Base-by-base conservation (phyloP, 2,888 invertebrate genomes). In the Napeogenes sylphis region DNA sequence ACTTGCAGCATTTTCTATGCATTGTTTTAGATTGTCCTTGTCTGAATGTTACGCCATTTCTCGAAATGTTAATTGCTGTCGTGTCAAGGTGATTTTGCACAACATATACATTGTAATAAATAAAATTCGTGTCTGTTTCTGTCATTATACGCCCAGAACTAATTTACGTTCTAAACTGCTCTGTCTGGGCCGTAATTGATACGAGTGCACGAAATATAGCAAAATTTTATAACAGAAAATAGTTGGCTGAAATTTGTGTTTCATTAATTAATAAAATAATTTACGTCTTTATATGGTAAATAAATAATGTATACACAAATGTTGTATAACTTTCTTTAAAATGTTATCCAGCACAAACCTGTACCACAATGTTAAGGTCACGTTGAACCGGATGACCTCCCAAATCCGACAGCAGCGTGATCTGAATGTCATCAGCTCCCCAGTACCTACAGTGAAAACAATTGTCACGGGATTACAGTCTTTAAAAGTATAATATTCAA, bases 11-110 rank as follows among this genome's bases (percentile, higher is more conserved):
- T 51, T 51, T 30, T 10, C 5, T 30, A 10, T 21, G 33, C 21
- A 55, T 57, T 57, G 54, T 60, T 57, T 58, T 59, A 61, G 13
- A 63, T 51, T 59, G 57, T 45, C 66, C 59, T 62, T 63, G 57
- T 13, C 42, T 12, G 74, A 80, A 82, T 81, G 79, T 77, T 78
- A 76, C 74, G 75, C 70, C 74, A 71, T 78, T 81, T 76, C 72
- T 74, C 72, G 69, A 81, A 84, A 82, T 79, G 77, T 74, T 80
- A 80, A 78, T 79, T 75, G 75, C 73, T 74, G 69, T 75, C 72
- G 75, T 75, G 73, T 77, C 77, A 80, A 82, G 79, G 80, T 75
- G 56, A 56, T 62, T 59, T 59, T 62, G 21, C 21, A 21, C 21
- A 21, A 64, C 58, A 64, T 67, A 64, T 62, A 38, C 58, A 60